phyloP scores from a whole-genome alignment of 2,888 invertebrate species.

The Andrena haemorrhoa region DNA sequence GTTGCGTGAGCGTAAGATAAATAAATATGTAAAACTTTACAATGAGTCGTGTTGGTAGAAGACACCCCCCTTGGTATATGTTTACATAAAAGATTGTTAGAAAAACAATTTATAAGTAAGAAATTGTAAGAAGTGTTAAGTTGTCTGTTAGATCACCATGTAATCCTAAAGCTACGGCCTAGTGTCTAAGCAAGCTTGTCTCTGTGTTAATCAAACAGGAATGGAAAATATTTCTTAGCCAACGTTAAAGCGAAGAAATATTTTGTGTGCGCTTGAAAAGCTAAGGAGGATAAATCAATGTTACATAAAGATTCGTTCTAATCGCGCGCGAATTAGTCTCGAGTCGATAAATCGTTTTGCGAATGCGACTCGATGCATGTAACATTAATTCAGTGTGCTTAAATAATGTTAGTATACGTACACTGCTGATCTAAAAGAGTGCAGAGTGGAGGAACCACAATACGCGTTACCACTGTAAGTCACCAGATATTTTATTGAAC shows the following conservation, averaged over 20 bases:
- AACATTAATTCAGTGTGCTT: conserved; percentile 65
- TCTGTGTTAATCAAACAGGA: conserved; percentile 47
- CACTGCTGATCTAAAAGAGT: conserved; percentile 79
- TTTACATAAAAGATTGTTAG: conserved; percentile 79
- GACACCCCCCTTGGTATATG: conserved; percentile 44
- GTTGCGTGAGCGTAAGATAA: conserved; percentile 23
- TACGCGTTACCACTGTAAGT: conserved; percentile 79
- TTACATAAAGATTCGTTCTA: conserved; percentile 53
- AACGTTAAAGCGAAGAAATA: conserved; percentile 59
- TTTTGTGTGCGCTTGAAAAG: conserved; percentile 49
- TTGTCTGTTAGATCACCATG: conserved; percentile 51
- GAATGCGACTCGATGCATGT: conserved; percentile 33
- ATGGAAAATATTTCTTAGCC: conserved; percentile 59
- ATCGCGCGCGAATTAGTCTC: conserved; percentile 36
- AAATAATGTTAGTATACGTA: conserved; percentile 76
- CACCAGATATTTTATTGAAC: conserved; percentile 72
- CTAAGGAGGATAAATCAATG: conserved; percentile 60
- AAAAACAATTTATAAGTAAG: conserved; percentile 83
- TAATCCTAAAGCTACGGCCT: conserved; percentile 62
- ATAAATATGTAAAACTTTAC: conserved; percentile 39
- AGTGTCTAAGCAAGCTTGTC: conserved; percentile 63
- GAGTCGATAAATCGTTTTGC: conserved; percentile 8
- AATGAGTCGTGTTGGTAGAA: conserved; percentile 59
- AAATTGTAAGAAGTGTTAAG: conserved; percentile 37
- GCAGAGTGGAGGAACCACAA: conserved; percentile 81